Conservation (phyloP, 2,797 vertebrate genomes). For the Alca torda region DNA sequence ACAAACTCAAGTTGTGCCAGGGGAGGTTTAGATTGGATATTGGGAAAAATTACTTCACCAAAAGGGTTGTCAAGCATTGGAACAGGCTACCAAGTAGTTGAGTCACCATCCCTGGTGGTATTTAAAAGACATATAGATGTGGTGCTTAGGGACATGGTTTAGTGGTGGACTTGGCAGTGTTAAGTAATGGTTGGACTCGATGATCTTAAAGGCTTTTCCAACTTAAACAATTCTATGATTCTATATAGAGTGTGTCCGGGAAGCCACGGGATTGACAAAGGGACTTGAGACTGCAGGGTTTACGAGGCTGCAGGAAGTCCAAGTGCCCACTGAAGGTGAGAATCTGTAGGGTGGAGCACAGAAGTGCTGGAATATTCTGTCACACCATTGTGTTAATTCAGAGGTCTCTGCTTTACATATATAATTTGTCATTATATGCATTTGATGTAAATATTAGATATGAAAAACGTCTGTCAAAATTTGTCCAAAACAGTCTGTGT, state of each 20-base stretch:
- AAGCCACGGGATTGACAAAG: neutral
- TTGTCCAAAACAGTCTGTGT: neutral
- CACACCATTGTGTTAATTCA: neutral
- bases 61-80: neutral
- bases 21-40: neutral
- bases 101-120: neutral
- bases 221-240: neutral
- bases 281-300: neutral
- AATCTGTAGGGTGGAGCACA: neutral
- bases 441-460: neutral
- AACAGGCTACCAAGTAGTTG: neutral
- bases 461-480: neutral
- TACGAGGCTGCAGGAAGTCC: neutral
- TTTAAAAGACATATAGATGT: neutral
- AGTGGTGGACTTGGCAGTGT: neutral
- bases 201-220: neutral
- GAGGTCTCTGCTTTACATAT: neutral
- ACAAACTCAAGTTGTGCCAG: neutral
- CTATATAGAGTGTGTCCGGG: neutral
- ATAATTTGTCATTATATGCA: neutral
- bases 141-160: neutral
- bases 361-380: neutral
- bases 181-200: neutral
- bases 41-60: neutral
- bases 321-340: neutral